phyloP scores from a whole-genome alignment of 2,888 invertebrate genomes.

The Lasioglossum figueresi region DNA sequence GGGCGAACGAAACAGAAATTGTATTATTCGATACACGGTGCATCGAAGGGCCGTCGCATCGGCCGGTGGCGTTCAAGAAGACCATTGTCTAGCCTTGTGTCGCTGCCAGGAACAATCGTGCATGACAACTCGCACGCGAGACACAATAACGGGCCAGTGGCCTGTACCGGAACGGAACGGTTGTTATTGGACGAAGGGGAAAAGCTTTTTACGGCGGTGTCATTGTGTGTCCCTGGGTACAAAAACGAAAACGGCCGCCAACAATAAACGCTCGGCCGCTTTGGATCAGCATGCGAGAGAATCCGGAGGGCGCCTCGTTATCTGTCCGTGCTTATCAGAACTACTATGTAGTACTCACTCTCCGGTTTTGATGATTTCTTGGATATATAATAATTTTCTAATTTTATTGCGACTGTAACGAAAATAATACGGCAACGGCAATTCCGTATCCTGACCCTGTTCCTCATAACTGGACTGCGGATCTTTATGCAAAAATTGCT shows the following conservation, averaged over 20 bases:
- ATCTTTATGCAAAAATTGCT: too few species aligned
- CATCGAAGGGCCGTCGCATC: neutral
- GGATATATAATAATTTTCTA: too few species aligned
- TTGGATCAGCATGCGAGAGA: neutral
- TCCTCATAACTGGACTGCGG: too few species aligned
- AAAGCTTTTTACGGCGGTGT: neutral
- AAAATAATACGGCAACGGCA: neutral
- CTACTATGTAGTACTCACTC: too few species aligned
- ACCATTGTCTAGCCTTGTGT: constrained; percentile 36
- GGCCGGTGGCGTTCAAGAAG: neutral
- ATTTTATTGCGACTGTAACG: too few species aligned
- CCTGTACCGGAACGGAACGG: constrained; percentile 34
- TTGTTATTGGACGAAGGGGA: constrained; percentile 68
- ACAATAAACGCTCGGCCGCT: neutral
- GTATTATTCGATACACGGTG: neutral
- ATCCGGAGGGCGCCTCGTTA: neutral
- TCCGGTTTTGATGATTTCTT: too few species aligned
- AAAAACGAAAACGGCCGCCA: neutral
- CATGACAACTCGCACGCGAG: constrained; percentile 42
- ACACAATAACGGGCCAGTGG: constrained; percentile 56
- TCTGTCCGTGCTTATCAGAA: neutral
- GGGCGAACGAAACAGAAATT: neutral
- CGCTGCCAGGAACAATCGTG: constrained; percentile 48
- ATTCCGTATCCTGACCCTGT: neutral
- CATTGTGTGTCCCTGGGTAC: neutral